These are phyloP conservation scores for Drosophila saltans DNA, from an alignment of 1,140 invertebrate genomes.

Conservation along the genomic window DNA sequence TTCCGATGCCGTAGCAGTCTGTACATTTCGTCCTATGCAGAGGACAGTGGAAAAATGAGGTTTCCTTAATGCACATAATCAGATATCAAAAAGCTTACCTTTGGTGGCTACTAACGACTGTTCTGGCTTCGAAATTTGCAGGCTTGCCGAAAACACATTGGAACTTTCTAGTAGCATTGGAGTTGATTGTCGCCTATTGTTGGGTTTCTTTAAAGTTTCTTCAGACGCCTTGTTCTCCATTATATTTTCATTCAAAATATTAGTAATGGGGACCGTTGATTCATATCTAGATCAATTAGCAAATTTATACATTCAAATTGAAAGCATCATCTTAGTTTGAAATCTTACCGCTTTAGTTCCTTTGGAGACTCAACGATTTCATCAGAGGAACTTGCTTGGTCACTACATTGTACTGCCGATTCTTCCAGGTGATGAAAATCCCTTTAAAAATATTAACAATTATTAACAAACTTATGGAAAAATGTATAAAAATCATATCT, in stretches of 20 bases:
- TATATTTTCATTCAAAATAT: neutral
- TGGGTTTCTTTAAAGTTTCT: constrained; percentile 3
- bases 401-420: constrained; percentile 88
- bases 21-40: constrained; percentile 16
- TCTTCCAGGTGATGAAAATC: constrained; percentile 87
- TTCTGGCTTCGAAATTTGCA: constrained; percentile 89
- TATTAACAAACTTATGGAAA: neutral
- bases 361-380: constrained; percentile 3
- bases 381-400: constrained; percentile 17
- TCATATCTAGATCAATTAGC: neutral
- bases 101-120: constrained; percentile 21
- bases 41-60: neutral
- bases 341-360: constrained; percentile 17
- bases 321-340: neutral
- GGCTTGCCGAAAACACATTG: constrained; percentile 91
- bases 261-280: neutral
- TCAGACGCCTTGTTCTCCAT: neutral
- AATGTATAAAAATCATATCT: neutral
- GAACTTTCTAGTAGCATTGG: constrained; percentile 32
- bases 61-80: constrained; percentile 1
- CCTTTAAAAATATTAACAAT: neutral
- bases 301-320: neutral
- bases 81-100: neutral
- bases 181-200: constrained; percentile 40
- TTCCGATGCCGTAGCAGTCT: constrained; percentile 40